phyloP scores from a whole-genome alignment of 2,797 vertebrate species.

The Adrianichthys oophorus region DNA sequence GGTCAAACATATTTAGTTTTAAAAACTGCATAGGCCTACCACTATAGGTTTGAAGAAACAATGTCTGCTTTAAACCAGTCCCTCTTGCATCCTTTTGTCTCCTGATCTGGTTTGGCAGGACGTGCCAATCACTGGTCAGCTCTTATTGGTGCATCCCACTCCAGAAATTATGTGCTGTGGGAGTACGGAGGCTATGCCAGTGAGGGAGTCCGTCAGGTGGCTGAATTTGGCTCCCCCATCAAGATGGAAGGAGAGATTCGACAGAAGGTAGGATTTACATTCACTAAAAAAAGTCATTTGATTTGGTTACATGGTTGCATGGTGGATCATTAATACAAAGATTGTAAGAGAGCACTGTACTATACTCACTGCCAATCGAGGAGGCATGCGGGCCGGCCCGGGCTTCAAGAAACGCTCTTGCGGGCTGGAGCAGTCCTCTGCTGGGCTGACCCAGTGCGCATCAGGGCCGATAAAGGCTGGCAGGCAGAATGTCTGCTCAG shows the following conservation, averaged over 20 bases:
- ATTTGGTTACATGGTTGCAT: neutral
- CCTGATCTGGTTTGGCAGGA: conserved; percentile 65
- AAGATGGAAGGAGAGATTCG: conserved; percentile 99
- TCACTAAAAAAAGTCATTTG: neutral
- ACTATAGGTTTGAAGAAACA: no score
- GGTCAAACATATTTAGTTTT: no score
- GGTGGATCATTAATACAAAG: neutral
- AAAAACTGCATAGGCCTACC: no score
- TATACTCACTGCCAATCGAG: no score
- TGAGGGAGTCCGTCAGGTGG: conserved; percentile 93
- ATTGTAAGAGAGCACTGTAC: no score
- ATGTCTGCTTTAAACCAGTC: neutral
- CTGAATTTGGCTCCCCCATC: conserved; percentile 93
- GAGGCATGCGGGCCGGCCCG: no score
- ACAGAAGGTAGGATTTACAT: conserved; percentile 83
- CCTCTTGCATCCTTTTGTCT: neutral
- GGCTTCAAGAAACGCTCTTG: no score
- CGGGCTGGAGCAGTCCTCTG: no score
- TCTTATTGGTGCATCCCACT: conserved; percentile 94
- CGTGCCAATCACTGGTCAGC: conserved; percentile 98
- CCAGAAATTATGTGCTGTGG: conserved; percentile 92
- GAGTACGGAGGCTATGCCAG: conserved; percentile 94
- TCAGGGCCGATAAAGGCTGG: no score
- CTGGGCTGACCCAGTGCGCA: no score
- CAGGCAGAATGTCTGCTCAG: no score